Percentiles rank a stretch among this genome's conserved stretches.
These are phyloP conservation scores for Haplochromis burtoni DNA, from an alignment of 2,113 vertebrate species.

Conservation along the genomic window DNA sequence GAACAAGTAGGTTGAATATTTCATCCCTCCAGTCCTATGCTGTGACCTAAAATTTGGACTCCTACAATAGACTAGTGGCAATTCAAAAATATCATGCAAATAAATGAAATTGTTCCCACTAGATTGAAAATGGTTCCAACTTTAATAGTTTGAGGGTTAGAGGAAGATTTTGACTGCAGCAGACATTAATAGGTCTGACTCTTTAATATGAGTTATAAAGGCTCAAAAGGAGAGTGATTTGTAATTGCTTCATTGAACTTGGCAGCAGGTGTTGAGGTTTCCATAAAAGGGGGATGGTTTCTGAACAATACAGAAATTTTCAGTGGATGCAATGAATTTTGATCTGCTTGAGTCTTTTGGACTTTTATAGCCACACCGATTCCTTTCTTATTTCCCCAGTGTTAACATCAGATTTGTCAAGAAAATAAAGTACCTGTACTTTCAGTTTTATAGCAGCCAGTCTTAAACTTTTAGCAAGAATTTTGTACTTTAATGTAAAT, in stretches of 20 bases:
- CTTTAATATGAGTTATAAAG: background rate
- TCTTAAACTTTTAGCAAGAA: background rate
- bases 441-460: background rate
- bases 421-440: background rate
- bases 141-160: background rate
- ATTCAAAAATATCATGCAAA: conserved; percentile 3
- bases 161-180: background rate
- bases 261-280: background rate
- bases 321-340: background rate
- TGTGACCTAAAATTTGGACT: conserved; percentile 38
- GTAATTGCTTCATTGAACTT: background rate
- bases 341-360: background rate
- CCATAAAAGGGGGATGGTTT: background rate
- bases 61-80: background rate
- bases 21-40: conserved; percentile 25
- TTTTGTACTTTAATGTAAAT: background rate
- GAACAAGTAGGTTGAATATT: conserved; percentile 52
- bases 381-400: background rate
- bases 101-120: background rate
- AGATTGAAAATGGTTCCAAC: background rate
- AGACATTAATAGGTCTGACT: background rate
- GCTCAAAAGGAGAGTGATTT: background rate
- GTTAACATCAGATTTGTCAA: background rate
- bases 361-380: background rate
- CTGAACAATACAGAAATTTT: background rate